These are phyloP conservation scores for Malurus leucopterus DNA, from an alignment of 2,797 vertebrate genomes.

Conservation along the genomic window DNA sequence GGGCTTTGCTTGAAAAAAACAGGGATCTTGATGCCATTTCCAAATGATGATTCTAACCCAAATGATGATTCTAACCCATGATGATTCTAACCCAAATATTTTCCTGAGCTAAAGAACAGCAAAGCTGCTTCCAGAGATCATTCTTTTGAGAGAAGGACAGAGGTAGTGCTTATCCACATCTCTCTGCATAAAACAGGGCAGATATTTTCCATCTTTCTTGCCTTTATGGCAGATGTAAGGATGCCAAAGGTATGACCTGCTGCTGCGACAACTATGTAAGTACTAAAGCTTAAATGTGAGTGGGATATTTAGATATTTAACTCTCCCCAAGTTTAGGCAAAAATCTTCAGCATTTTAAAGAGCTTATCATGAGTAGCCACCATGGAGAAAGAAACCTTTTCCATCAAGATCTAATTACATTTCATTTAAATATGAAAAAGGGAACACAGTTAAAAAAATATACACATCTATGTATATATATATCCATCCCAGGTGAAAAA, in stretches of 20 bases:
- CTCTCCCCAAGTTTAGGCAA: not conserved
- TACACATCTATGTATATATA: accelerated
- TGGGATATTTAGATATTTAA: not conserved
- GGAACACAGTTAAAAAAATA: not conserved
- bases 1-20: not conserved
- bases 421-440: not conserved
- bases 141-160: not conserved
- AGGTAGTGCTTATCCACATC: not conserved
- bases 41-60: not conserved
- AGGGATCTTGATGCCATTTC: too few relatives aligned
- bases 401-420: not conserved
- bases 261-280: not conserved
- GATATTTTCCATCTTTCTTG: not conserved
- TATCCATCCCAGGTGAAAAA: not conserved
- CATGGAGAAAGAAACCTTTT: not conserved
- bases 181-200: not conserved
- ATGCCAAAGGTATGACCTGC: not conserved
- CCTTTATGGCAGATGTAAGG: not conserved
- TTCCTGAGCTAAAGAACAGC: not conserved
- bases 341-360: not conserved
- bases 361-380: not conserved
- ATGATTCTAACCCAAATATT: not conserved
- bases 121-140: not conserved
- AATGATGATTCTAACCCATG: not conserved
- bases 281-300: not conserved